Base-by-base conservation (phyloP, 1,140 invertebrate genomes). In the Sycobia sp. region DNA sequence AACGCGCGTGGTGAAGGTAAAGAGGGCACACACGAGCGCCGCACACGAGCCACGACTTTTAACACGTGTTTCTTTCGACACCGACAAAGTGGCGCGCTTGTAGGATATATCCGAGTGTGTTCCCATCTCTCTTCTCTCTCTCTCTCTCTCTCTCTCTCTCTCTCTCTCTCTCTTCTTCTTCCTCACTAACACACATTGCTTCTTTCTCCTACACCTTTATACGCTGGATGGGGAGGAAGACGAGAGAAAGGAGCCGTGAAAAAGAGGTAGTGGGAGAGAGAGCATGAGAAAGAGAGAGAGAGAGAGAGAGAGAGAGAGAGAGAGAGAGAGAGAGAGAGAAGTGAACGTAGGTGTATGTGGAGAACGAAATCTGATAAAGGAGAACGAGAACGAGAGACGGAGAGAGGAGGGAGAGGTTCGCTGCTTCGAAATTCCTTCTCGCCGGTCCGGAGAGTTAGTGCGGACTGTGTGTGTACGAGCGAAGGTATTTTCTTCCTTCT, bases 331-430 rank as follows among this genome's bases (percentile, higher is more conserved):
- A 20, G 39, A 59, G 27, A 59, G 29, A 9, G 47, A 32, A 16
- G 2, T n/a, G n/a, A n/a, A n/a, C n/a, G n/a, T n/a, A n/a, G n/a
- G n/a, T n/a, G 18, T 20, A 34, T 49, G 39, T 50, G 34, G 46
- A 38, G 44, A 59, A 50, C 23, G 27, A 50, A 49, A 59, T 59
- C 56, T 59, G 56, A 59, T 59, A 59, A 59, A 59, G 18, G n/a
- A n/a, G n/a, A n/a, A n/a, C n/a, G n/a, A n/a, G n/a, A 18, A 25
- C 27, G 36, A 20, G 14, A 36, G 20, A 47, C 16, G n/a, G 34
- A 36, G 54, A 38, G 16, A 49, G 22, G 18, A 34, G 55, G 20
- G 9, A 23, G 11, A 16, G 25, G 38, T 41, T 55, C 10, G 38
- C 18, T 51, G 18, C 18, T 23, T 38, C 22, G 20, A 50, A 59